Conservation (phyloP, 30 jellyfish, hydroid and myxozoan species). For the Chrysaora quinquecirrha region DNA sequence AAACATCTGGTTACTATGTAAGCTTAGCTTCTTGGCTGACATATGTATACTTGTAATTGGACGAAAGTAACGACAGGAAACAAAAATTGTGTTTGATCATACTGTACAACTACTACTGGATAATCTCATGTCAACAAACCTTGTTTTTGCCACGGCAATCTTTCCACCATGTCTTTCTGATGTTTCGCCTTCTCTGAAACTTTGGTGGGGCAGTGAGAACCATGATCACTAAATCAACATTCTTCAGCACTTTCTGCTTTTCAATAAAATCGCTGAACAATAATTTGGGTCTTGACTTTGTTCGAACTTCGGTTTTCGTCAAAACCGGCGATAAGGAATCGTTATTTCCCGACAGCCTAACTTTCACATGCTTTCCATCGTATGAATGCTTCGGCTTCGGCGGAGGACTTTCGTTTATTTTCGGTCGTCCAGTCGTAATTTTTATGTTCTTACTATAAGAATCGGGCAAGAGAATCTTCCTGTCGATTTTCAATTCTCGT, state of each 20-base stretch:
- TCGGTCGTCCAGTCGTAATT: neutral
- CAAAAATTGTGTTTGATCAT: too few species aligned
- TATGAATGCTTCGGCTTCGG: neutral
- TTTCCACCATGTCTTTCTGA: conserved; percentile 32
- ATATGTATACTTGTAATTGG: too few species aligned
- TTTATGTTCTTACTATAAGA: neutral
- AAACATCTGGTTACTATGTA: too few species aligned
- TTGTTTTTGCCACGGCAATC: neutral
- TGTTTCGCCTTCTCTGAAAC: conserved; percentile 6
- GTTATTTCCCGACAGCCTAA: neutral
- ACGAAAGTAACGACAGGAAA: too few species aligned
- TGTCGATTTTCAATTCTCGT: neutral
- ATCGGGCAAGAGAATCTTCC: neutral
- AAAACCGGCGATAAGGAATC: neutral
- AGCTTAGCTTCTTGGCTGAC: too few species aligned
- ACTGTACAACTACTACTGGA: too few species aligned
- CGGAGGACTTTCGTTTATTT: neutral
- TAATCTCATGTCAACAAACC: too few species aligned
- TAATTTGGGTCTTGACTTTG: neutral
- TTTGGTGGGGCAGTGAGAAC: conserved; percentile 10
- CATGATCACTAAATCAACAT: conserved; percentile 19
- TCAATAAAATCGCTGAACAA: conserved; percentile 11
- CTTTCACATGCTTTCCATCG: neutral
- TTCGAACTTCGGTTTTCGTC: too few species aligned
- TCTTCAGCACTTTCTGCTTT: neutral